Conservation (phyloP, 2,888 invertebrate species). For the Diogma glabrata region DNA sequence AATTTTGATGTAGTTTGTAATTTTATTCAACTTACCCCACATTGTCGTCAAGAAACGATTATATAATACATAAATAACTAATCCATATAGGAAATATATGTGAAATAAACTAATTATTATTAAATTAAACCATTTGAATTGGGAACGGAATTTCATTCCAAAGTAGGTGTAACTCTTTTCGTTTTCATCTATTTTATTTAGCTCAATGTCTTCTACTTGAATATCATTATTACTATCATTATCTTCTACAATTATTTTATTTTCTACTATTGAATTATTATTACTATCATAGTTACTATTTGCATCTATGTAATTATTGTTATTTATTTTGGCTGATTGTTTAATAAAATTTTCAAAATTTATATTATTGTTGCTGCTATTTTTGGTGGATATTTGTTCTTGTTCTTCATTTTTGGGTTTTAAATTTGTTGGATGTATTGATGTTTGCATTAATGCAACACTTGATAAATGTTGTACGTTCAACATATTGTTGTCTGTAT, state of each 20-base stretch:
- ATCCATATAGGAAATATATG: conserved; percentile 23
- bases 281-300: conserved; percentile 6
- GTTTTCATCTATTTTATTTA: conserved; percentile 3
- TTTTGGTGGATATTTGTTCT: not conserved
- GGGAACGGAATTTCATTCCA: conserved; percentile 42
- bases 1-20: not conserved
- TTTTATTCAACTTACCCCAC: not conserved
- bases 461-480: conserved; percentile 6
- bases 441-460: not conserved
- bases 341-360: not conserved
- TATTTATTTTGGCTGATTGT: not conserved
- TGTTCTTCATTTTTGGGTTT: not conserved
- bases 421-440: not conserved
- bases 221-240: conserved; percentile 15
- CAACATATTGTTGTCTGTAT: not conserved
- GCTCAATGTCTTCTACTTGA: not conserved
- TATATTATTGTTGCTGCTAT: conserved; percentile 1
- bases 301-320: conserved; percentile 4
- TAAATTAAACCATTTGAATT: conserved; percentile 52
- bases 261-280: conserved; percentile 4
- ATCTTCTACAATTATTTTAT: conserved; percentile 3
- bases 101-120: conserved; percentile 44
- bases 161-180: conserved; percentile 19
- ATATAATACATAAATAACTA: not conserved
- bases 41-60: not conserved